These are phyloP conservation scores for Ephydatia muelleri DNA, from an alignment of 37 sponge, comb jelly and placozoan genomes.

Conservation along the genomic window DNA sequence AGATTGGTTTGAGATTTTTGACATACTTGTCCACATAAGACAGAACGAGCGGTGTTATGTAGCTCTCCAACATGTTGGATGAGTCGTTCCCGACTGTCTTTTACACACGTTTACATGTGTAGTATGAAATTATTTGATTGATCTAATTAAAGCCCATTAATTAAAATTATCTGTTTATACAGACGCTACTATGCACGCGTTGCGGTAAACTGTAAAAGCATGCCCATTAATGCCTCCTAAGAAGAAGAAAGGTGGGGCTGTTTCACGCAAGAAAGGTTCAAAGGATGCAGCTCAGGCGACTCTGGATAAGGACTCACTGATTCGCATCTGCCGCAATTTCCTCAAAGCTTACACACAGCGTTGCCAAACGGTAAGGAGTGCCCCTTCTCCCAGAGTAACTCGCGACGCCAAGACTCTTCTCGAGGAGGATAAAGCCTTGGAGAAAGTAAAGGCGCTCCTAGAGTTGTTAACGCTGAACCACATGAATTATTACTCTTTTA, in stretches of 20 bases:
- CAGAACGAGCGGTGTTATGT: constrained; percentile 92
- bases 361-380: not conserved
- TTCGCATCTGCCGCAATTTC: constrained; percentile 15
- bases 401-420: constrained; percentile 8
- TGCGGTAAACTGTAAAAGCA: not conserved
- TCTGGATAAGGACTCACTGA: constrained; percentile 22
- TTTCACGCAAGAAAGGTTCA: constrained; percentile 8
- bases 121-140: not conserved
- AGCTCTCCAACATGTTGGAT: constrained; percentile 82
- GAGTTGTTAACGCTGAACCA: not conserved
- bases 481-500: not conserved
- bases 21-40: constrained; percentile 92
- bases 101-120: no score
- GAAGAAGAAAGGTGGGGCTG: constrained; percentile 45
- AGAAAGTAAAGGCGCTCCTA: constrained; percentile 21
- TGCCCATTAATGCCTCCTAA: constrained; percentile 17
- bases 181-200: not conserved
- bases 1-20: constrained; percentile 89
- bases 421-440: constrained; percentile 41
- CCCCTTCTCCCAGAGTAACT: not conserved
- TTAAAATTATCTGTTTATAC: not conserved
- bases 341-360: constrained; percentile 51
- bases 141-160: not conserved
- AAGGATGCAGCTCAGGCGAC: constrained; percentile 36
- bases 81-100: not conserved